A percentile compares a stretch with the other conserved stretches of the same genome.
Conservation (phyloP, 2,888 invertebrate genomes). For the Pheosia gnoma region DNA sequence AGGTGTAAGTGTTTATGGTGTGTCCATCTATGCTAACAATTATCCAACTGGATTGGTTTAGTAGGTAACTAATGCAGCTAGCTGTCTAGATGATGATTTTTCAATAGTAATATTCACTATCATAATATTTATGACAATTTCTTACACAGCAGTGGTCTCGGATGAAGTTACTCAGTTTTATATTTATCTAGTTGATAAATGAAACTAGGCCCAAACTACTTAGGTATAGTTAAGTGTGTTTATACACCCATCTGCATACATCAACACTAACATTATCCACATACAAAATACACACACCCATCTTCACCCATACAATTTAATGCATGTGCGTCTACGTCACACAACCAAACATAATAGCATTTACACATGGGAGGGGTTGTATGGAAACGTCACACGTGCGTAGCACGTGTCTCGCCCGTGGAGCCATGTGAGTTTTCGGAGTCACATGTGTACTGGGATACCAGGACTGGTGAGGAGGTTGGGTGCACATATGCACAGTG, state of each 20-base stretch:
- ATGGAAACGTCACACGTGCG: constrained; percentile 39
- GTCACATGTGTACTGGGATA: constrained; percentile 78
- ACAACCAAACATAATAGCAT: constrained; percentile 35
- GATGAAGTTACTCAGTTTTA: too few species aligned
- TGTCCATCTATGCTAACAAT: too few species aligned
- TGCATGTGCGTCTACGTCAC: constrained; percentile 25
- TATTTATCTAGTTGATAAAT: background rate
- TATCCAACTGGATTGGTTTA: too few species aligned
- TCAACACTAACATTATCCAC: constrained; percentile 19
- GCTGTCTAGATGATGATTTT: too few species aligned
- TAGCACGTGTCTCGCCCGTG: constrained; percentile 56
- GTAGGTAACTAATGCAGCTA: too few species aligned
- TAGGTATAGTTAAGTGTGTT: background rate
- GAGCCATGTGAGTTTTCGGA: constrained; percentile 76
- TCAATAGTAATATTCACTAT: too few species aligned
- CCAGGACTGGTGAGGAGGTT: constrained; percentile 52
- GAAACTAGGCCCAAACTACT: background rate
- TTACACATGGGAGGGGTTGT: constrained; percentile 32
- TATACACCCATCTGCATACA: constrained; percentile 17
- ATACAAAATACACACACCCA: constrained; percentile 17
- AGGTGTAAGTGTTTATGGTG: too few species aligned
- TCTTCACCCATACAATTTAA: constrained; percentile 28
- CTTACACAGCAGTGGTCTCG: too few species aligned
- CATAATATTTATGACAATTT: too few species aligned
- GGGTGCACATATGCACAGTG: constrained; percentile 50